These are phyloP conservation scores for human DNA, from an alignment of 2,113 vertebrate species.

Conservation along the genomic window GRCh38 chr1:174244501-174245000, in stretches of 20 bases:
- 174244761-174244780: neutral
- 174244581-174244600: neutral
- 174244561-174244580: neutral
- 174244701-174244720: neutral
- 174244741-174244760: neutral
- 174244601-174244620: neutral
- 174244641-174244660: neutral
- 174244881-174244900: neutral
- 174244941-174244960: neutral
- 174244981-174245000: neutral
- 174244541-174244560: neutral
- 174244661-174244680: neutral
- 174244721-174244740: neutral
- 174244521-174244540: neutral
- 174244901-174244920: slow-evolving; percentile 29
- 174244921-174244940: neutral
- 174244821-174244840: neutral
- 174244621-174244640: neutral
- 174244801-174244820: slow-evolving; percentile 35
- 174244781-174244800: neutral
- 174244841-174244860: slow-evolving; percentile 30
- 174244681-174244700: slow-evolving; percentile 6
- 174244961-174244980: neutral
- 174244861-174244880: neutral
- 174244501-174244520: neutral